phyloP scores from a whole-genome alignment of 2,888 invertebrate species.

The Parnassius smintheus region DNA sequence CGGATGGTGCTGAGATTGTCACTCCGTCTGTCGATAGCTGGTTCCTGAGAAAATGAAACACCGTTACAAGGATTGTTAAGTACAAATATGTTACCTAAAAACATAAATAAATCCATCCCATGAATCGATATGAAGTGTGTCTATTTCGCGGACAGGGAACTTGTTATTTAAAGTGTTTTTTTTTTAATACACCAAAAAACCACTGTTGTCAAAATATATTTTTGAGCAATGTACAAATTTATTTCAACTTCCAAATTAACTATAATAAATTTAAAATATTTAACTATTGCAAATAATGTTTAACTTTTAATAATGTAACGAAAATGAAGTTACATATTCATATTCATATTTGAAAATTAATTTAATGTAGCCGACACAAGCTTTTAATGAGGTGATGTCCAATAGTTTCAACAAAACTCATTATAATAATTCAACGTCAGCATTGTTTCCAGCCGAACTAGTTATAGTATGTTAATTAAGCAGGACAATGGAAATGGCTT shows the following conservation, averaged over 20 bases:
- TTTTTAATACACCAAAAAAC: too few relatives aligned
- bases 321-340: not conserved
- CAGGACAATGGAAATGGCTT: conserved; percentile 44
- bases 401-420: conserved; percentile 18
- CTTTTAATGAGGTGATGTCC: conserved; percentile 19
- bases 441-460: conserved; percentile 31
- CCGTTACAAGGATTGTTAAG: not conserved
- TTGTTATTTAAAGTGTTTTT: too few relatives aligned
- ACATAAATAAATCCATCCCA: too few relatives aligned
- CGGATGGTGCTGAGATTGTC: conserved; percentile 81
- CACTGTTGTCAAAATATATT: too few relatives aligned
- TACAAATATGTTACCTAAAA: not conserved
- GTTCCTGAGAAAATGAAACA: conserved; percentile 53
- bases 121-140: too few relatives aligned
- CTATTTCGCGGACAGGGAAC: too few relatives aligned
- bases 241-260: not conserved
- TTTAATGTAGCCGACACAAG: conserved; percentile 2
- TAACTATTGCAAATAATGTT: too few relatives aligned
- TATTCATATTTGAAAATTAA: not conserved
- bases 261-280: too few relatives aligned
- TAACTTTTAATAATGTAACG: not conserved
- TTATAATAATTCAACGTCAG: conserved; percentile 32
- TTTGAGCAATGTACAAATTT: not conserved
- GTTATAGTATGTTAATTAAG: conserved; percentile 47
- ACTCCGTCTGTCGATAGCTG: conserved; percentile 82